Evolutionary conservation across 2,113 vertebrate species (phyloP), one percentile per base, ranked within the genome.

Genomic region (Patagioenas fasciata): DNA sequence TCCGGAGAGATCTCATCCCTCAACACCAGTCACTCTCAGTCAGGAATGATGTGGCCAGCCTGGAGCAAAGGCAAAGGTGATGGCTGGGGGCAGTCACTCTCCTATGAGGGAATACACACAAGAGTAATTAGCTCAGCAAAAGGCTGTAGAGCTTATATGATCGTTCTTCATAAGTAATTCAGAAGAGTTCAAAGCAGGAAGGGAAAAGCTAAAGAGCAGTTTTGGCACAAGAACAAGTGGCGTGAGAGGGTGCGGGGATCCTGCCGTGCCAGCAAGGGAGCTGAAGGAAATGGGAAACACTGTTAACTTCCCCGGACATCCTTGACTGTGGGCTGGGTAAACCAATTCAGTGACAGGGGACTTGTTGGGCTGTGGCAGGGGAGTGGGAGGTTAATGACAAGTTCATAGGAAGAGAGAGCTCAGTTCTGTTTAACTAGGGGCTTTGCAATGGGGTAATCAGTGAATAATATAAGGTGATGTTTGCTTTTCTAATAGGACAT

Each of bases 121-220:
- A 66, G 64, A 81, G 38, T 81, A 92, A 95, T 92, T 83, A 86
- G 80, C 83, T 96, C 94, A 92, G 83, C 91, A 91, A 78, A 91
- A 95, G 73, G 10, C 61, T 80, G 80, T 26, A 48, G 83, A 81
- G 80, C 89, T 92, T 92, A 57, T 89, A 83, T 36, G 67, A 89
- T 89, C 7, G 4, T 34, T 84, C 83, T 86, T 95, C 86, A 89
- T 95, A 91, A 95, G 94, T 89, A 95, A 96, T 93, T 93, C 93
- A 91, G 86, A 93, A 81, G 91, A 92, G 69, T 67, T 91, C 86
- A 65, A 42, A 89, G 89, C 80, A 93, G 83, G 89, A 95, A 97
- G 57, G 65, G 86, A 84, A 91, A 89, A 87, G 70, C 83, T 93
- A 89, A 93, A 96, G 89, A 95, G 95, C 80, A 74, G 61, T 93